Conservation (phyloP, 2,888 invertebrate species). For the Hirtodrosophila alboralis region DNA sequence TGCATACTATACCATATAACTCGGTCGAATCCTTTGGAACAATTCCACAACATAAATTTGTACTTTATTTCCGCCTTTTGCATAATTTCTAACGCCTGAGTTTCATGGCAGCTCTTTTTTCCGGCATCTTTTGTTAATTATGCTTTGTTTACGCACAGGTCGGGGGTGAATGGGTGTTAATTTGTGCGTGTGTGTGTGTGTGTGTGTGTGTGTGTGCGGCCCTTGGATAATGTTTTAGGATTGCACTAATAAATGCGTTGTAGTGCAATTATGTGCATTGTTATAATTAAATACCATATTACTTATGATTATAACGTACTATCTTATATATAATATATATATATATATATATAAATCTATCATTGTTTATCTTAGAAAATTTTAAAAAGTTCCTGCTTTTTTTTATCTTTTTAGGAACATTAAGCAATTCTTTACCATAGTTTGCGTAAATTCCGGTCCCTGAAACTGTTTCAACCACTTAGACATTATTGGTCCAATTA, state of each 20-base stretch:
- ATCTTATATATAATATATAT: too few species aligned
- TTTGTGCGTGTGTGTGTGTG: constrained; percentile 30
- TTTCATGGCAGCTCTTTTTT: constrained; percentile 27
- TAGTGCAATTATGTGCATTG: constrained; percentile 13
- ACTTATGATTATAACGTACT: too few species aligned
- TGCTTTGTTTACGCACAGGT: constrained; percentile 68
- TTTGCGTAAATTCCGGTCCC: too few species aligned
- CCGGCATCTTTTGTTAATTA: constrained; percentile 61
- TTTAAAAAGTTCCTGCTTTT: too few species aligned
- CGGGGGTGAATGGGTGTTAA: too few species aligned
- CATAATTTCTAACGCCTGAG: constrained; percentile 60
- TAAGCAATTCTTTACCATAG: too few species aligned
- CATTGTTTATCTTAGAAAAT: too few species aligned
- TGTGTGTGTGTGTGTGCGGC: constrained; percentile 15
- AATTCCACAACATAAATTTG: constrained; percentile 62
- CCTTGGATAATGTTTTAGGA: constrained; percentile 27
- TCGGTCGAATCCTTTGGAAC: constrained; percentile 26
- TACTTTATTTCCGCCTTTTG: constrained; percentile 73
- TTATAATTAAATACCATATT: too few species aligned
- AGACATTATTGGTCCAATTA: too few species aligned
- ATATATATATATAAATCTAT: too few species aligned
- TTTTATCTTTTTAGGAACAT: too few species aligned
- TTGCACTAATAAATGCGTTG: constrained; percentile 26
- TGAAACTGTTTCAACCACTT: constrained; percentile 17
- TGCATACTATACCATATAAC: too few species aligned